Conservation (phyloP, 2,113 vertebrate species). For the Melanocharis versteri region DNA sequence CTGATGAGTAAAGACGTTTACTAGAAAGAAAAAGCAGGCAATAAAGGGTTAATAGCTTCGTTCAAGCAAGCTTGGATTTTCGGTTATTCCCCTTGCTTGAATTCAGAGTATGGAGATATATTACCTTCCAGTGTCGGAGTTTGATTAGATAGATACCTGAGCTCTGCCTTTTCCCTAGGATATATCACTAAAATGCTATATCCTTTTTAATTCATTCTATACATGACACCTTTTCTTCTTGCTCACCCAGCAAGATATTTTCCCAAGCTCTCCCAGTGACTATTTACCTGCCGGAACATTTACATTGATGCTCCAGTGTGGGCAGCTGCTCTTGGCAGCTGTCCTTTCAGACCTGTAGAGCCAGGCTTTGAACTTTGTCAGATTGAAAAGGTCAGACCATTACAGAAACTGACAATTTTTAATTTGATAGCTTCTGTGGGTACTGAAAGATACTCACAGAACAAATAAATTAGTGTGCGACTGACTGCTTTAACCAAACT, state of each 20-base stretch:
- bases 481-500: conserved; percentile 24
- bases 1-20: background rate
- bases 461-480: conserved; percentile 66
- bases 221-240: background rate
- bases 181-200: background rate
- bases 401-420: conserved; percentile 67
- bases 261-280: conserved; percentile 14
- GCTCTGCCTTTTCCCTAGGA: conserved; percentile 4
- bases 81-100: background rate
- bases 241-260: conserved; percentile 17
- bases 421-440: conserved; percentile 66
- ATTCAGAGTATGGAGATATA: background rate
- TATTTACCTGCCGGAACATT: conserved; percentile 69
- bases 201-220: conserved; percentile 26
- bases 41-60: background rate
- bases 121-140: background rate
- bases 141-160: background rate
- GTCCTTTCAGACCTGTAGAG: conserved; percentile 8
- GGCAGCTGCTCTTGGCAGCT: conserved; percentile 38
- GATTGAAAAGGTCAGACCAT: conserved; percentile 60
- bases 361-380: conserved; percentile 49
- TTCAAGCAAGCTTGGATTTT: background rate
- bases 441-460: conserved; percentile 38
- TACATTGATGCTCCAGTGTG: conserved; percentile 10
- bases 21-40: background rate